Conservation (phyloP, 2,888 invertebrate species). For the Drosophila emarginata region DNA sequence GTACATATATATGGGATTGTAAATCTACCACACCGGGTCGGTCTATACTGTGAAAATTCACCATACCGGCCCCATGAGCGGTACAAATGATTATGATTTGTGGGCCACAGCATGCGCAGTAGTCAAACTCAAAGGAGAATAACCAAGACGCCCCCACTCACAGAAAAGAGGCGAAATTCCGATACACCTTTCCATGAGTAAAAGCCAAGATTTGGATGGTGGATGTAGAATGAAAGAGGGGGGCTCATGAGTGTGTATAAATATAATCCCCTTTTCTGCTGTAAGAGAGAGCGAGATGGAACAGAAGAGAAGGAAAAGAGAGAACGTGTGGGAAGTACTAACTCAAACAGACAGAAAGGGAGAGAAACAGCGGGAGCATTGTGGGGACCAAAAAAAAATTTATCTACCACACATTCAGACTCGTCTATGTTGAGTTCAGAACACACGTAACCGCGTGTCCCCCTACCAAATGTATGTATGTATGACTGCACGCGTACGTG, state of each 20-base stretch:
- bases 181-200: slow-evolving; percentile 30
- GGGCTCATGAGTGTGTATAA: slow-evolving; percentile 45
- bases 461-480: slow-evolving; percentile 37
- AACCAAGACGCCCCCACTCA: slow-evolving; percentile 1
- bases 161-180: slow-evolving; percentile 37
- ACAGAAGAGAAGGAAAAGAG: background rate
- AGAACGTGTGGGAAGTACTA: background rate
- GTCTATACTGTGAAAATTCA: slow-evolving; percentile 35
- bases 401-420: slow-evolving; percentile 37
- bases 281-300: background rate
- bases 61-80: slow-evolving; percentile 73
- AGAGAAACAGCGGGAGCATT: slow-evolving; percentile 18
- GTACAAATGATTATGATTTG: slow-evolving; percentile 31
- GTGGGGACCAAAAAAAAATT: slow-evolving; percentile 27
- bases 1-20: background rate
- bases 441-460: slow-evolving; percentile 53
- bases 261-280: slow-evolving; percentile 54
- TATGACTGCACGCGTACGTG: slow-evolving; percentile 6
- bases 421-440: slow-evolving; percentile 40
- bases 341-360: slow-evolving; percentile 17
- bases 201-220: slow-evolving; percentile 10
- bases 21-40: slow-evolving; percentile 16
- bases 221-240: background rate
- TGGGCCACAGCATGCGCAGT: slow-evolving; percentile 48
- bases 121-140: slow-evolving; percentile 14